Percentiles rank a stretch among this genome's conserved stretches.
Conservation (phyloP, 2,888 invertebrate genomes). For the Thumatha senex region DNA sequence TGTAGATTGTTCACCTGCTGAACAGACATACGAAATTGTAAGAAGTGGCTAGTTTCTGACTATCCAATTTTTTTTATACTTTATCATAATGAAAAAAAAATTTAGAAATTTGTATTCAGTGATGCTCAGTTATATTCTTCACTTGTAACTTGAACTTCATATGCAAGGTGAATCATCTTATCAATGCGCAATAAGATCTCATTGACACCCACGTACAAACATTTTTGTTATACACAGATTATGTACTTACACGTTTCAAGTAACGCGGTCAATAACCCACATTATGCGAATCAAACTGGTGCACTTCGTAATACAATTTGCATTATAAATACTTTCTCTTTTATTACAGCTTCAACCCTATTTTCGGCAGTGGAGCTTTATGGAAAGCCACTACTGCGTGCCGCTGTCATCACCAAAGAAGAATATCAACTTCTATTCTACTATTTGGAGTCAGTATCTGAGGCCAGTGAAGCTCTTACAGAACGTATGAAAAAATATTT, state of each 20-base stretch:
- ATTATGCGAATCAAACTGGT: conserved; percentile 30
- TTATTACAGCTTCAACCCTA: conserved; percentile 79
- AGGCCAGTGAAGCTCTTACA: conserved; percentile 74
- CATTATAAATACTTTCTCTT: conserved; percentile 47
- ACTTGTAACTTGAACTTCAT: conserved; percentile 55
- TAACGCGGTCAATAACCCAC: conserved; percentile 34
- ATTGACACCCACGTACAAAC: conserved; percentile 45
- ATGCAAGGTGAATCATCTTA: conserved; percentile 64
- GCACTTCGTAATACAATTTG: conserved; percentile 33
- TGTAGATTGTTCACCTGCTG: too few relatives aligned
- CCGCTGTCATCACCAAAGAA: conserved; percentile 76
- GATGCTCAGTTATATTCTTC: conserved; percentile 14
- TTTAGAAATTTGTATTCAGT: too few relatives aligned
- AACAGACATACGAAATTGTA: too few relatives aligned
- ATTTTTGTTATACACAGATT: conserved; percentile 37
- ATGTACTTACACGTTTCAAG: conserved; percentile 36
- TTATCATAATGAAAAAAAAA: too few relatives aligned
- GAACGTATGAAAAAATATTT: conserved; percentile 79
- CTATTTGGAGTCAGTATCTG: conserved; percentile 77
- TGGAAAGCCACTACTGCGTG: conserved; percentile 83
- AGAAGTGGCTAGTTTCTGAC: too few relatives aligned
- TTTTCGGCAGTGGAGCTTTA: conserved; percentile 86
- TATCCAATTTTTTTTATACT: too few relatives aligned
- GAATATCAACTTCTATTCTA: conserved; percentile 82
- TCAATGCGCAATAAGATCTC: conserved; percentile 51